Conservation (phyloP, 1,140 invertebrate species). For the Aphaenogaster ashmeadi region DNA sequence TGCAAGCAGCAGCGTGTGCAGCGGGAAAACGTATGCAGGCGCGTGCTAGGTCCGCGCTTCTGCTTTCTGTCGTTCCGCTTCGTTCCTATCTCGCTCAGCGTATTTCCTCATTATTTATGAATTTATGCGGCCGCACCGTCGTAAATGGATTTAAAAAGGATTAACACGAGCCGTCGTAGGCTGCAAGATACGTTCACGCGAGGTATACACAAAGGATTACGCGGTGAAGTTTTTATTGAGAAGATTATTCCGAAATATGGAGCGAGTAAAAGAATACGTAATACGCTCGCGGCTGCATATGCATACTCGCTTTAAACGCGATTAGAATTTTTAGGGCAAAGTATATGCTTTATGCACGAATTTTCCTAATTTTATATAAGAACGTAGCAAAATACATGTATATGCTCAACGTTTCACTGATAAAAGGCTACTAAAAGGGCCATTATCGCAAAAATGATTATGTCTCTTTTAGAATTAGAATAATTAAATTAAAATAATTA, state of each 20-base stretch:
- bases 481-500: conserved; percentile 30
- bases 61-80: conserved; percentile 54
- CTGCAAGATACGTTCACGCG: conserved; percentile 57
- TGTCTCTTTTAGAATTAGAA: conserved; percentile 6
- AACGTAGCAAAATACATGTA: not conserved
- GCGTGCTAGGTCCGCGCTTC: conserved; percentile 53
- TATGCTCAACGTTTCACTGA: conserved; percentile 18
- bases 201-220: conserved; percentile 57
- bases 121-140: conserved; percentile 62
- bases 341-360: not conserved
- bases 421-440: conserved; percentile 7
- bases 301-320: conserved; percentile 28
- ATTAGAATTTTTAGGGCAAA: conserved; percentile 40
- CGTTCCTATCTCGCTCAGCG: conserved; percentile 33
- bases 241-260: conserved; percentile 66
- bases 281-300: conserved; percentile 50
- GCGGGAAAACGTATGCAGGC: conserved; percentile 52
- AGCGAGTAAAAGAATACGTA: conserved; percentile 67
- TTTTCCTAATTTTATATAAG: conserved; percentile 11
- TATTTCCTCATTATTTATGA: conserved; percentile 66
- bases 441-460: conserved; percentile 12
- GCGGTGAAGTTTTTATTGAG: conserved; percentile 65
- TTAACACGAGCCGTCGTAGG: conserved; percentile 24
- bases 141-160: conserved; percentile 66
- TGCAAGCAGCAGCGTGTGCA: conserved; percentile 45